Base-by-base conservation (phyloP, 2,113 vertebrate species). In the Sphaerodactylus townsendi region DNA sequence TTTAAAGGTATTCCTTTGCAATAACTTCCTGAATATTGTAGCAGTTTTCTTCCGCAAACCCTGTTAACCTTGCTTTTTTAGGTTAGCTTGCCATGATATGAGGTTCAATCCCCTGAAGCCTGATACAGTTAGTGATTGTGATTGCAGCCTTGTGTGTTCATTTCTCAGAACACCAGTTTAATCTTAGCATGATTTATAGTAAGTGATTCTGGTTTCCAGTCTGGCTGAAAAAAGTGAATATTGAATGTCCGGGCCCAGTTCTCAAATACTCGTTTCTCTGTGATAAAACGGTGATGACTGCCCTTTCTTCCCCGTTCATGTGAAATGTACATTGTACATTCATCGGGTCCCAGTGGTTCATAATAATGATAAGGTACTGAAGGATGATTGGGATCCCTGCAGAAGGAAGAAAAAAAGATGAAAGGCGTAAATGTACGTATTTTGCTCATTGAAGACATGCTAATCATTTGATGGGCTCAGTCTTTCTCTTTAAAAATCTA, bases 341-440 rank as follows among this genome's bases (percentile, higher is more conserved):
- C 99, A 1, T 99, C 98, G 0, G 97, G 97, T 0, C 99, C 98
- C 8, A 95, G 88, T 0, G 98, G 98, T 86, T 99, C 99, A 0
- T 99, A 99, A 92, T 99, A 99, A 92, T 99, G 99, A 91, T 99
- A 99, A 82, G 98, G 98, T 88, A 99, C 98, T 1, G 98, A 97
- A 39, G 91, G 96, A 86, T 97, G 98, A 89, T 96, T 95, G 48
- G 97, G 96, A 91, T 98, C 97, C 95, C 98, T 99, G 95, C 25
- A 78, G 87, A 90, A 87, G 59, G 53, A 62, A 25, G 70, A 85
- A 94, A 87, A 82, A 23, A 65, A 91, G 90, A 81, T 83, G 89
- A 89, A 93, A 90, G 88, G 69, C 70, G 0, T 0, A 79, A 77
- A 81, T 82, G 28, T 72, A 86, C 75, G 62, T 66, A 39, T 80